These are phyloP conservation scores for Stegastes partitus DNA, from an alignment of 2,113 vertebrate species.

Conservation along the genomic window DNA sequence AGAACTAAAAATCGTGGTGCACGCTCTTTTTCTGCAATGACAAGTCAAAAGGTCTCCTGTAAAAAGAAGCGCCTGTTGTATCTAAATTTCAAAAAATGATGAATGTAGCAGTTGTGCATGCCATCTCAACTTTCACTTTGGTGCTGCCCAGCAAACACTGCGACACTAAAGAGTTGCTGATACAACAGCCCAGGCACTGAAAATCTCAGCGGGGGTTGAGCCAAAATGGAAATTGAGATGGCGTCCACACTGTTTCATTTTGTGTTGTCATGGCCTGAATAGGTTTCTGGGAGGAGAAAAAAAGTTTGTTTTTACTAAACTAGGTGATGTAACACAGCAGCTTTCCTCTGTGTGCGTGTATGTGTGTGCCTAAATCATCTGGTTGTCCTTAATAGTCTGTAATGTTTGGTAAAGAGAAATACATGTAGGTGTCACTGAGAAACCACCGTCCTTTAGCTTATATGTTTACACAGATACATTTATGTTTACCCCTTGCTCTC, in stretches of 20 bases:
- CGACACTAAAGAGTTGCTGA: constrained; percentile 59
- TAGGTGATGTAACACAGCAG: not conserved
- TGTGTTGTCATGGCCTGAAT: constrained; percentile 19
- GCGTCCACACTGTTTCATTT: constrained; percentile 20
- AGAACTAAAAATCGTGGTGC: too few relatives aligned
- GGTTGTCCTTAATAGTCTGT: constrained; percentile 28
- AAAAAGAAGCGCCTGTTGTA: not conserved
- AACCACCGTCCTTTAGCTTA: not conserved
- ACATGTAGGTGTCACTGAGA: constrained; percentile 5
- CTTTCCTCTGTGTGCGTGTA: not conserved
- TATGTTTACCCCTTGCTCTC: constrained; percentile 30
- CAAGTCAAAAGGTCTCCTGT: not conserved
- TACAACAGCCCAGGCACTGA: constrained; percentile 19
- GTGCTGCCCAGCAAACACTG: constrained; percentile 37
- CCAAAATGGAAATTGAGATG: constrained; percentile 64
- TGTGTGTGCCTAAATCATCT: constrained; percentile 4
- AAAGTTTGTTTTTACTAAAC: not conserved
- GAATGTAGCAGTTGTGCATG: not conserved
- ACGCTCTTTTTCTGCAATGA: too few relatives aligned
- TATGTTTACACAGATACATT: constrained; percentile 36
- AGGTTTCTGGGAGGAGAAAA: constrained; percentile 6
- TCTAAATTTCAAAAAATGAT: constrained; percentile 29
- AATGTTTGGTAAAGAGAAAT: constrained; percentile 49
- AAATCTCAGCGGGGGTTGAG: constrained; percentile 55
- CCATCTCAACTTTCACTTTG: constrained; percentile 45